Evolutionary conservation across 35 echinoderm and acorn worm genomes (phyloP), one percentile per base, ranked within the genome.

Genomic region (Heliocidaris tuberculata): DNA sequence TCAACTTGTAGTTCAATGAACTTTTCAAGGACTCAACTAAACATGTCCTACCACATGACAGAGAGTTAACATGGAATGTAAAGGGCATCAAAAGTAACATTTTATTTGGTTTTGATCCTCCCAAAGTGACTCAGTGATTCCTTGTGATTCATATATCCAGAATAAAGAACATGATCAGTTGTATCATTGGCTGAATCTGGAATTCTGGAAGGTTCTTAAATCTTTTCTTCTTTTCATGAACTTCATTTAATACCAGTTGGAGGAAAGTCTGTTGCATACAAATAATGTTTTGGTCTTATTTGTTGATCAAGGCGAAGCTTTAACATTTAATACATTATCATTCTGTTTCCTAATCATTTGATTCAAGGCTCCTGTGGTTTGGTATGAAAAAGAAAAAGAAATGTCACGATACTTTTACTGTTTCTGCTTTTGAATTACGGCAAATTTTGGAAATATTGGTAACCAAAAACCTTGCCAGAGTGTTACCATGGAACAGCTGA

Each of bases 71-170:
- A 78, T 78, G 65, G 27, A 78, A 19, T 6, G 16, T 8, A 78
- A 24, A 78, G 65, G 65, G 27, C 27, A 78, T 27, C 27, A 78
- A 78, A 78, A 78, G 65, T 21, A 78, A 78, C 65, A 78, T 78
- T 78, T 78, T 78, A 78, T 78, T 78, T 19, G 65, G 65, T 78
- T 78, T 78, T 24, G 65, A 78, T 78, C 65, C 65, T 78, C 65
- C 17, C 65, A 27, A 19, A 70, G 65, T 78, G 65, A 78, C 65
- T 78, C 15, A 78, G 35, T 42, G n/a, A 42, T 24, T 27, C 27
- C 27, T 19, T 24, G 27, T 78, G 65, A 78, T 78, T 78, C 65
- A 78, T 78, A 24, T 7, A 78, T 27, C 27, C 21, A 27, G 15
- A 6, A 70, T 8, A 7, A 19, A n/a, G 27, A n/a, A 78, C 21